Evolutionary conservation across 2,888 invertebrate species (phyloP).

Genomic region (Mythimna lalbum): DNA sequence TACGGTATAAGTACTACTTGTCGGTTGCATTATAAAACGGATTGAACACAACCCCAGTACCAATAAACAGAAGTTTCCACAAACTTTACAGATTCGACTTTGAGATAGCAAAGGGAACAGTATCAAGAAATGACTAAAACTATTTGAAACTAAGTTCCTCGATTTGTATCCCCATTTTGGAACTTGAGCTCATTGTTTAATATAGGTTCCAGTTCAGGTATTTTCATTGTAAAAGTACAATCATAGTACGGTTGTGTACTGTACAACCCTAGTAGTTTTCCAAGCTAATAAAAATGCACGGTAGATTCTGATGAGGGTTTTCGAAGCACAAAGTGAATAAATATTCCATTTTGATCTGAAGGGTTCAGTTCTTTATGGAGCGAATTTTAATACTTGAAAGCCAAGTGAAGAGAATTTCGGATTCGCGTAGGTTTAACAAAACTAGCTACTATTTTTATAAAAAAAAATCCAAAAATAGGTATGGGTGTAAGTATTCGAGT

Average conservation of each 20-base stretch:
- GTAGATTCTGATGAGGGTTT: constrained; percentile 1
- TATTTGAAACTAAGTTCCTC: constrained; percentile 20
- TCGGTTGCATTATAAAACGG: constrained; percentile 70
- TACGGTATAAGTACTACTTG: constrained; percentile 67
- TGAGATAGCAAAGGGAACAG: constrained; percentile 35
- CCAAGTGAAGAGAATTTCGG: constrained; percentile 4
- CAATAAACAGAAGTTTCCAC: constrained; percentile 24
- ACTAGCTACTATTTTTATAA: not conserved
- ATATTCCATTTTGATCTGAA: constrained; percentile 13
- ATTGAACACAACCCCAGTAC: constrained; percentile 38
- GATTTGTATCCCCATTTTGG: constrained; percentile 22
- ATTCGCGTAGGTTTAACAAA: constrained; percentile 4
- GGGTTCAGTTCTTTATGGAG: not conserved
- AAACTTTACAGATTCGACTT: constrained; percentile 33
- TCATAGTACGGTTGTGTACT: not conserved
- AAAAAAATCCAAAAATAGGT: constrained; percentile 12
- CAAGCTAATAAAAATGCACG: not conserved
- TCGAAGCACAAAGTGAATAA: constrained; percentile 18
- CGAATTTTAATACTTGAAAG: not conserved
- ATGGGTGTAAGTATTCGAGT: constrained; percentile 15
- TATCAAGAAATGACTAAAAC: constrained; percentile 42
- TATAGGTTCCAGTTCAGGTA: not conserved
- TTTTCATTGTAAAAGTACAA: not conserved
- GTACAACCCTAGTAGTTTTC: not conserved
- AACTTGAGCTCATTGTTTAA: constrained; percentile 8